Evolutionary conservation across 2,113 vertebrate genomes (phyloP), one percentile per base, ranked within the genome.

Genomic region (Recurvirostra avosetta): DNA sequence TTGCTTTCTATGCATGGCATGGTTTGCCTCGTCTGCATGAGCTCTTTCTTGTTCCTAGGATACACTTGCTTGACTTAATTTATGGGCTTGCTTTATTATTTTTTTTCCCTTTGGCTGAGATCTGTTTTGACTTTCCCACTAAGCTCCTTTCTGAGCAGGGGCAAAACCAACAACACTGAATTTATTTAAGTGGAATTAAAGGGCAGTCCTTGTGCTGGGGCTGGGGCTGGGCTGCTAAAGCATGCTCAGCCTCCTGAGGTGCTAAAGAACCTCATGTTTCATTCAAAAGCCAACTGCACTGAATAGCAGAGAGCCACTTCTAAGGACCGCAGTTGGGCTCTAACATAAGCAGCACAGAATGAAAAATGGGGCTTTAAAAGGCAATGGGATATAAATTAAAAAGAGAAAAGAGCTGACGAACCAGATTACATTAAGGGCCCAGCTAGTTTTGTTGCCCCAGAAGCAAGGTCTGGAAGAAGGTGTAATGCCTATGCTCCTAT

Each of bases 141-240:
- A 92, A 93, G 86, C 79, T 72, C 86, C 95, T 96, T 97, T 96
- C 89, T 90, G 92, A 89, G 72, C 88, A 63, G 75, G 89, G 93
- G 75, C 88, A 94, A 97, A 97, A 93, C 87, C 88, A 96, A 95
- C 86, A 95, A 49, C 80, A 74, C 52, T 91, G 92, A 83, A 95
- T 96, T 96, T 95, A 92, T 91, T 80, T 66, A 88, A 93, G 82
- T 71, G 82, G 91, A 96, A 96, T 93, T 94, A 96, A 97, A 92
- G 92, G 76, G 81, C 86, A 85, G 73, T 79, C 61, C 86, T 94
- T 88, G 78, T 91, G 77, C 67, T 73, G 77, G 76, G 85, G 84
- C 77, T 96, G 77, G 53, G 81, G 53, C 82, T 95, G 77, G 71
- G 78, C 73, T 94, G 81, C 73, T 92, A 58, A 85, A 92, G 92